These are phyloP conservation scores for Archips crataeganus DNA, from an alignment of 2,888 invertebrate species.

Conservation along the genomic window DNA sequence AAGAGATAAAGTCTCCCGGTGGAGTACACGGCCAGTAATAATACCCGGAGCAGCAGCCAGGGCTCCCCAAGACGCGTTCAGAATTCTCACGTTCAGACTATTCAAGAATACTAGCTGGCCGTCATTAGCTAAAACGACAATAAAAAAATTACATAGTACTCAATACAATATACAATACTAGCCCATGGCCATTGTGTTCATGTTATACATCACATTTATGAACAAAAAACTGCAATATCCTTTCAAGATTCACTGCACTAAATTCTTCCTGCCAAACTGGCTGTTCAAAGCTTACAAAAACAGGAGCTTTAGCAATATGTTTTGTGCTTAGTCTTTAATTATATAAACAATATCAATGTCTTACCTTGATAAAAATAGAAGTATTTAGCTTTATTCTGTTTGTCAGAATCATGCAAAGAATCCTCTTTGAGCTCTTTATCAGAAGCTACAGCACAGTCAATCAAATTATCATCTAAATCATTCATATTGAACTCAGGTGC, in stretches of 20 bases:
- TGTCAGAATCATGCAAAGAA: conserved; percentile 67
- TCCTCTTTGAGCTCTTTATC: conserved; percentile 55
- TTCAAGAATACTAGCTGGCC: conserved; percentile 97
- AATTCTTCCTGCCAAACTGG: too few species aligned
- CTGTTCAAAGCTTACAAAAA: too few species aligned
- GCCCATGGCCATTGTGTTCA: too few species aligned
- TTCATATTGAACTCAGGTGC: conserved; percentile 63
- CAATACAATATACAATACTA: too few species aligned
- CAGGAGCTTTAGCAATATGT: too few species aligned
- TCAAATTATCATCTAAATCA: conserved; percentile 57
- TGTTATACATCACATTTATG: too few species aligned
- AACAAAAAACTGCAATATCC: too few species aligned
- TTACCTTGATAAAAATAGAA: conserved; percentile 95
- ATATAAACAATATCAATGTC: neutral
- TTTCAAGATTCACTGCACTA: neutral
- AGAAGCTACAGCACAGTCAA: conserved; percentile 54
- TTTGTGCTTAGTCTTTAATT: too few species aligned
- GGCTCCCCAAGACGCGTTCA: conserved; percentile 94
- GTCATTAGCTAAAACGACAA: conserved; percentile 88
- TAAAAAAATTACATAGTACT: neutral
- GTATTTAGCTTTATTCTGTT: conserved; percentile 83
- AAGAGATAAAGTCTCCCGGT: conserved; percentile 94
- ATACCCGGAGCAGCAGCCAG: conserved; percentile 91
- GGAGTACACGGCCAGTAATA: conserved; percentile 92
- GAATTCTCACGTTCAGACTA: conserved; percentile 95